Evolutionary conservation across 2,113 vertebrate species (phyloP).

Genomic region (Capra hircus): DNA sequence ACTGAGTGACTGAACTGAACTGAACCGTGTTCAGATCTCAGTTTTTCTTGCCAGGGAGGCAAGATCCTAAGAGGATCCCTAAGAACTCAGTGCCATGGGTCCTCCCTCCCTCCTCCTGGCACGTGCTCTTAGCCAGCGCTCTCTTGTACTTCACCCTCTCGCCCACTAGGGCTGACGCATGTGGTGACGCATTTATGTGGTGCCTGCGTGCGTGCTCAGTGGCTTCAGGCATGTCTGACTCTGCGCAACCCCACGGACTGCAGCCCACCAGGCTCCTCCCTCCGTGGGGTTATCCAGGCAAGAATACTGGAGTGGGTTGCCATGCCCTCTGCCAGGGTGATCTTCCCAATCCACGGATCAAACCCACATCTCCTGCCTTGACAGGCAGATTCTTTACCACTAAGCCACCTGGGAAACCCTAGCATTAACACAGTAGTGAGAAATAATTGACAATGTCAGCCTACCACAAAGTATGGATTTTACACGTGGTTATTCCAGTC

Average conservation of each 20-base stretch:
- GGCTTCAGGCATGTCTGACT: background rate
- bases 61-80: background rate
- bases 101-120: background rate
- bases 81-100: too few species aligned
- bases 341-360: background rate
- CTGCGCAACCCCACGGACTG: background rate
- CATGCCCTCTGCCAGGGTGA: background rate
- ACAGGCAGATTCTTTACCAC: background rate
- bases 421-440: background rate
- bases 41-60: background rate
- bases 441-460: background rate
- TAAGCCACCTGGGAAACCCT: background rate
- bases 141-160: background rate
- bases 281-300: background rate
- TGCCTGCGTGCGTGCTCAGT: rapidly evolving
- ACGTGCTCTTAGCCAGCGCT: rapidly evolving
- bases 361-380: background rate
- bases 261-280: background rate
- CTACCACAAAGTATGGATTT: background rate
- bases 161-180: background rate
- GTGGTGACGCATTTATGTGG: background rate
- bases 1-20: too few species aligned
- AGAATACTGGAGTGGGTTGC: background rate
- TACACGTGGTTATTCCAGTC: background rate
- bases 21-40: background rate